These are phyloP conservation scores for Leptonema lineaticorne DNA, from an alignment of 1,140 invertebrate species.

Conservation along the genomic window DNA sequence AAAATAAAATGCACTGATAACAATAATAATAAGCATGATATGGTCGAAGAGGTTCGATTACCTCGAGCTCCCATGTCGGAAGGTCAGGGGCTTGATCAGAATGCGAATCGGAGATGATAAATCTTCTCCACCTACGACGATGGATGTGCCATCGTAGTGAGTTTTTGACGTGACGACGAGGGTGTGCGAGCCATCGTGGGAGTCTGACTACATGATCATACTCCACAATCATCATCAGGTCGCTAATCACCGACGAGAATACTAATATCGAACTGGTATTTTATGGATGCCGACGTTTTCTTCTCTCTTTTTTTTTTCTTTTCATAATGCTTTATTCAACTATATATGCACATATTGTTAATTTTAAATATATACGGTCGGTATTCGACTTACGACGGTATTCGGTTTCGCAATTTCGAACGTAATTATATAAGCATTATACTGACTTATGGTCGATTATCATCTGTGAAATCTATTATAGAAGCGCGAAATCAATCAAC, in stretches of 20 bases:
- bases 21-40: too few species aligned
- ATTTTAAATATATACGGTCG: too few species aligned
- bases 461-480: too few species aligned
- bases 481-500: too few species aligned
- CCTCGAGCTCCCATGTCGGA: slow-evolving; percentile 22
- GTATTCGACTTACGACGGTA: too few species aligned
- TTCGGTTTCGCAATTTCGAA: too few species aligned
- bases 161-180: slow-evolving; percentile 14
- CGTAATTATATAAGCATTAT: too few species aligned
- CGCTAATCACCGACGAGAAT: background rate
- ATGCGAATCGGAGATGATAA: slow-evolving; percentile 31
- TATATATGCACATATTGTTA: too few species aligned
- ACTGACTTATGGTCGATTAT: too few species aligned
- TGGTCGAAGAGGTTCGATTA: slow-evolving; percentile 23
- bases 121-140: slow-evolving; percentile 7
- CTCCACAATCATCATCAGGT: slow-evolving; percentile 17
- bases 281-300: background rate
- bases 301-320: too few species aligned
- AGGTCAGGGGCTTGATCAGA: slow-evolving; percentile 25
- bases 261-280: background rate
- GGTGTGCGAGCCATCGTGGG: slow-evolving; percentile 19
- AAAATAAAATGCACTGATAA: too few species aligned
- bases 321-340: too few species aligned
- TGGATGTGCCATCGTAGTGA: slow-evolving; percentile 5
- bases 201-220: slow-evolving; percentile 9